A percentile compares a stretch with the other conserved stretches of the same genome.
Evolutionary conservation across 2,888 invertebrate species (phyloP).

Genomic region (Lagria hirta): DNA sequence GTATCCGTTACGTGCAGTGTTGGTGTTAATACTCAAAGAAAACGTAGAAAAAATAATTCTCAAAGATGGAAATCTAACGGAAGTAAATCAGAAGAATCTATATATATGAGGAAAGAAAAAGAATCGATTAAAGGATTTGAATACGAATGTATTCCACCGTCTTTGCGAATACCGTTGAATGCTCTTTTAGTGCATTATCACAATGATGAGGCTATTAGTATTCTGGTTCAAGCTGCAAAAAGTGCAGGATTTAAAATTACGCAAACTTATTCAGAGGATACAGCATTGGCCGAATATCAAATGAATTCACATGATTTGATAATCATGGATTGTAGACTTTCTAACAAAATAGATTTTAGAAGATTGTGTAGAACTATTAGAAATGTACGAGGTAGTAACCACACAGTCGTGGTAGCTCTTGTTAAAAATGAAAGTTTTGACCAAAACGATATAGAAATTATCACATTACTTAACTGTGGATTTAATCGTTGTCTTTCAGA

Average conservation of each 20-base stretch:
- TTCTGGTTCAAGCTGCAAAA: slow-evolving; percentile 56
- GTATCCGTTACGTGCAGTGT: no score
- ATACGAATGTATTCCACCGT: not conserved
- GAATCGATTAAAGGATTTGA: not conserved
- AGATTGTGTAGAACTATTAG: slow-evolving; percentile 73
- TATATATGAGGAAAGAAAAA: not conserved
- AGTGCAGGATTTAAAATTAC: slow-evolving; percentile 63
- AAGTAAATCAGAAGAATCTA: not conserved
- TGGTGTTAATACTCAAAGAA: no score
- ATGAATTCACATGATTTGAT: slow-evolving; percentile 62
- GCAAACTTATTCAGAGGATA: slow-evolving; percentile 60
- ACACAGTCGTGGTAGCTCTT: slow-evolving; percentile 78
- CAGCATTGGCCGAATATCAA: slow-evolving; percentile 61
- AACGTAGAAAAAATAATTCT: no score
- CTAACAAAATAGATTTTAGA: slow-evolving; percentile 62
- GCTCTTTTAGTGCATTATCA: not conserved
- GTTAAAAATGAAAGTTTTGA: slow-evolving; percentile 88
- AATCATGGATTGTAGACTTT: slow-evolving; percentile 66
- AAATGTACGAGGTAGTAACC: slow-evolving; percentile 74
- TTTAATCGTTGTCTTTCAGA: slow-evolving; percentile 80
- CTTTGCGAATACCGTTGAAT: not conserved
- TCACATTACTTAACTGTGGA: slow-evolving; percentile 79
- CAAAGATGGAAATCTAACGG: no score
- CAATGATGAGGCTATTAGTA: not conserved
- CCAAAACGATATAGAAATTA: slow-evolving; percentile 77